Evolutionary conservation across 2,797 vertebrate genomes (phyloP).

Genomic region (Petrocephalus schoutedeni): DNA sequence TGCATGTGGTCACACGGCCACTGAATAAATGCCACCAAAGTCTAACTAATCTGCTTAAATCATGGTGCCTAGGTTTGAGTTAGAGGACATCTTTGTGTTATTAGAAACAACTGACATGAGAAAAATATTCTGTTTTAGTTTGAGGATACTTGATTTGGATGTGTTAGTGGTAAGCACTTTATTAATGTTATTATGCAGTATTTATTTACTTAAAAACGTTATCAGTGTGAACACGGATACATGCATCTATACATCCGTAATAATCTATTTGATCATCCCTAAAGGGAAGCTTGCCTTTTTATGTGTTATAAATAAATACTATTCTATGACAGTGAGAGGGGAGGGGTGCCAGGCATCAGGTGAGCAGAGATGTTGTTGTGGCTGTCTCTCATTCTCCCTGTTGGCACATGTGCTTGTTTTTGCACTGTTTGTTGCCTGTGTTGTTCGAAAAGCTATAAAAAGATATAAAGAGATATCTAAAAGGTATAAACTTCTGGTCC

Average conservation of each 20-base stretch:
- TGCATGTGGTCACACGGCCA: slow-evolving; percentile 21
- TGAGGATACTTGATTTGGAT: slow-evolving; percentile 39
- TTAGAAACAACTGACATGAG: slow-evolving; percentile 39
- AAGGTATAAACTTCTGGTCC: background rate
- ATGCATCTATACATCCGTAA: background rate
- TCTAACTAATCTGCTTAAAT: slow-evolving; percentile 38
- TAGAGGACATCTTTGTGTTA: slow-evolving; percentile 38
- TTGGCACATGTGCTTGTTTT: background rate
- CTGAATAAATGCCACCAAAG: slow-evolving; percentile 36
- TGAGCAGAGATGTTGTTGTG: background rate
- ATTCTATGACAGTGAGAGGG: background rate
- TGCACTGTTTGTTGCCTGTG: background rate
- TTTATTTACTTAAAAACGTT: background rate
- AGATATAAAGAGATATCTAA: too few species aligned
- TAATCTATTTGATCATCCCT: background rate
- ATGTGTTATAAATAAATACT: background rate
- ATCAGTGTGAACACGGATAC: too few species aligned
- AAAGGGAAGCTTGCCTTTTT: background rate
- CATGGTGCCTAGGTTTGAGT: slow-evolving; percentile 16
- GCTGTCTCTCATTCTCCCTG: background rate
- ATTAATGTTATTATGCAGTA: slow-evolving; percentile 38
- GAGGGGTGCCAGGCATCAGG: background rate
- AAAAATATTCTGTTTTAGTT: slow-evolving; percentile 34
- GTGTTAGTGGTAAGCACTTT: slow-evolving; percentile 29
- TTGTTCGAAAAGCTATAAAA: background rate